These are phyloP conservation scores for Helogale parvula DNA, from an alignment of 2,113 vertebrate species.

Conservation along the genomic window DNA sequence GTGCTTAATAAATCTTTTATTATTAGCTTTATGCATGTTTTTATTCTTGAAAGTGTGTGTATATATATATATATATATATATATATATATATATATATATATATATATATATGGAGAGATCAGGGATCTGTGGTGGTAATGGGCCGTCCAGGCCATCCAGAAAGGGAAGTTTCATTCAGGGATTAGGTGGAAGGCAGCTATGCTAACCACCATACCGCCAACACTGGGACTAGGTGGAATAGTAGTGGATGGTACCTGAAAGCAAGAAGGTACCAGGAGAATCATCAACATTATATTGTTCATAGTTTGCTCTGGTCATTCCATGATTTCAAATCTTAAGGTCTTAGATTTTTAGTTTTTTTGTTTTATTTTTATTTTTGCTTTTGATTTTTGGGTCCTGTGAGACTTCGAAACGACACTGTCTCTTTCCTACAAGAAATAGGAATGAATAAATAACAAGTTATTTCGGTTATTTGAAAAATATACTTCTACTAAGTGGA, in stretches of 20 bases:
- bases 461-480: background rate
- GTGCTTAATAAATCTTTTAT: background rate
- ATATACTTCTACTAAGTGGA: background rate
- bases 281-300: background rate
- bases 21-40: background rate
- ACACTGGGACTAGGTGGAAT: background rate
- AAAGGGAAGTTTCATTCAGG: background rate
- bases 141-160: background rate
- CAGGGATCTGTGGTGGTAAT: background rate
- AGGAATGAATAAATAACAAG: background rate
- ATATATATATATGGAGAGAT: background rate
- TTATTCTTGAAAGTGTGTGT: background rate
- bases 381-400: background rate
- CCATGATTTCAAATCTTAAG: background rate
- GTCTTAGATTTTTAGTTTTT: background rate
- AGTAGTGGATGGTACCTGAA: background rate
- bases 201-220: too few species aligned
- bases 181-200: background rate
- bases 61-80: background rate
- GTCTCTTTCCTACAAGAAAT: background rate
- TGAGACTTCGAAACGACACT: background rate
- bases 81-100: too few species aligned
- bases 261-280: fast-evolving
- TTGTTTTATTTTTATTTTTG: background rate
- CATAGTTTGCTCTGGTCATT: background rate